These are phyloP conservation scores for Bimastos eiseni DNA, from an alignment of 2,888 invertebrate species.

Conservation along the genomic window DNA sequence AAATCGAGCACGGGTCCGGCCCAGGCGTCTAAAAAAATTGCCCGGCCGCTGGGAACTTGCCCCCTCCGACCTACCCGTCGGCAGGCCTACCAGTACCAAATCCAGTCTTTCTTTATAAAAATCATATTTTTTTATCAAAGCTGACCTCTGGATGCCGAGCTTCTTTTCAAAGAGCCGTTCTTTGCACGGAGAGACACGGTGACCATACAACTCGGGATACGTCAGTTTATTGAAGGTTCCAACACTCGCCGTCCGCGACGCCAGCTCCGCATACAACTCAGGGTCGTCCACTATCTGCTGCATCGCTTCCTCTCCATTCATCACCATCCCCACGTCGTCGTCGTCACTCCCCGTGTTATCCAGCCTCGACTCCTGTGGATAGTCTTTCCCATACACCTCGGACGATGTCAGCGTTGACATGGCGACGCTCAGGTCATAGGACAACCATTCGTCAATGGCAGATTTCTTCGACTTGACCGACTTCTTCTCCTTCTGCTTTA, in stretches of 20 bases:
- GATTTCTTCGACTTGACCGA: slow-evolving; percentile 1
- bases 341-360: slow-evolving; percentile 20
- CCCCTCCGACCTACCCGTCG: too few relatives aligned
- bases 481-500: slow-evolving; percentile 28
- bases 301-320: neutral
- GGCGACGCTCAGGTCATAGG: neutral
- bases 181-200: slow-evolving; percentile 61
- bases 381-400: neutral
- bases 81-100: neutral
- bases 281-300: slow-evolving; percentile 45
- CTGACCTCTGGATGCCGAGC: slow-evolving; percentile 66
- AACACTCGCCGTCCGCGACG: slow-evolving; percentile 65
- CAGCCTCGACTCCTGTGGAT: neutral
- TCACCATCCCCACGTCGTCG: neutral
- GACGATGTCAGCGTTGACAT: slow-evolving; percentile 4
- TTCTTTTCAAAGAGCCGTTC: slow-evolving; percentile 69
- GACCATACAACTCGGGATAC: slow-evolving; percentile 75
- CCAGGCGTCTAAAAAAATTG: too few relatives aligned
- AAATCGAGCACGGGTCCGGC: too few relatives aligned
- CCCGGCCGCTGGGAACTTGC: too few relatives aligned
- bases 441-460: slow-evolving; percentile 17
- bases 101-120: neutral
- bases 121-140: neutral
- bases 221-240: slow-evolving; percentile 76
- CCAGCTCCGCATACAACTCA: slow-evolving; percentile 54